Percentiles rank a stretch among this genome's conserved stretches.
Conservation (phyloP, 2,797 vertebrate genomes). For the Yasuhikotakia modesta region DNA sequence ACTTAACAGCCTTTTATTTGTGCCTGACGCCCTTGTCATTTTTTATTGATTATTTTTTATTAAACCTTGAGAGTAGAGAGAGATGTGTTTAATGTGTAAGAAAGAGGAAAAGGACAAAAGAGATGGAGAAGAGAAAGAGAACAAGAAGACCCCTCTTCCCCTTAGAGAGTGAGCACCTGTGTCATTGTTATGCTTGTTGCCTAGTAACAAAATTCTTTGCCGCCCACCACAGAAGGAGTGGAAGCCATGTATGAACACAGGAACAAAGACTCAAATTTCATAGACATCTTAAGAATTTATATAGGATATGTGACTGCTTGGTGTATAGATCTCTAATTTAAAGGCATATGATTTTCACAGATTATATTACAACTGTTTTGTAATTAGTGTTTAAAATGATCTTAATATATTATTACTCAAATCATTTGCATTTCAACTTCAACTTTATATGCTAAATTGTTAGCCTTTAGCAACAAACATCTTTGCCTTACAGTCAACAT, state of each 20-base stretch:
- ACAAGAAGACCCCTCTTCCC: slow-evolving; percentile 16
- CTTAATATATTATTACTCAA: no score
- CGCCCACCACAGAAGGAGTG: slow-evolving; percentile 61
- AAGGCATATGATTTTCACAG: slow-evolving; percentile 56
- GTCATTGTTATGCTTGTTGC: slow-evolving; percentile 86
- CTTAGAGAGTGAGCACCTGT: slow-evolving; percentile 72
- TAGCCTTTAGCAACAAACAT: no score
- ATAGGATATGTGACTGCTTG: slow-evolving; percentile 53
- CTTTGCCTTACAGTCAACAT: no score
- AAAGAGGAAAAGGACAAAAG: slow-evolving; percentile 30
- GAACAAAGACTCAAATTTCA: slow-evolving; percentile 69
- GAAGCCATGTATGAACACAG: slow-evolving; percentile 73
- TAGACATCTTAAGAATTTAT: slow-evolving; percentile 64
- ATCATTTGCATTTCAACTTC: no score
- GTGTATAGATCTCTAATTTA: slow-evolving; percentile 54
- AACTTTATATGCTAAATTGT: no score
- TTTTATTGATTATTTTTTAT: neutral
- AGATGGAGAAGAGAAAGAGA: slow-evolving; percentile 2
- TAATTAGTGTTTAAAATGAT: no score
- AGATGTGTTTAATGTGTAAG: slow-evolving; percentile 3
- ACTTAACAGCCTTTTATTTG: neutral
- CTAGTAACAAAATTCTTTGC: slow-evolving; percentile 79
- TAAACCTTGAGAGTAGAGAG: neutral
- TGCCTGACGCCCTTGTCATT: slow-evolving; percentile 7
- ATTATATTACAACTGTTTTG: no score